Conservation (phyloP, 2,888 invertebrate species). For the Drosophila mettleri region DNA sequence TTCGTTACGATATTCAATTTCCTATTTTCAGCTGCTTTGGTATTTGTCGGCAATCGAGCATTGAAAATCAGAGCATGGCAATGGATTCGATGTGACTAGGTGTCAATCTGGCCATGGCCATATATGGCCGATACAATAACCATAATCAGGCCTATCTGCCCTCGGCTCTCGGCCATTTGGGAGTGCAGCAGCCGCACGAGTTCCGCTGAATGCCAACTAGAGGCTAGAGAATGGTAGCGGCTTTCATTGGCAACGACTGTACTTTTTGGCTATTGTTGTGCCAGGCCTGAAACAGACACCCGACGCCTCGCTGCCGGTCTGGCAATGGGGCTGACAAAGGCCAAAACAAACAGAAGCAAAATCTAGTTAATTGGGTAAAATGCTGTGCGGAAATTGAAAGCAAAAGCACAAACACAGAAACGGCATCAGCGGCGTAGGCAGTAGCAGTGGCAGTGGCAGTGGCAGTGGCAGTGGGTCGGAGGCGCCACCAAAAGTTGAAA, state of each 20-base stretch:
- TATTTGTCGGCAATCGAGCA: background rate
- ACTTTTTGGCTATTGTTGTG: slow-evolving; percentile 39
- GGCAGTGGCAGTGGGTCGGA: slow-evolving; percentile 13
- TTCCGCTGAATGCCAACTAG: slow-evolving; percentile 62
- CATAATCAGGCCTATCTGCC: slow-evolving; percentile 6
- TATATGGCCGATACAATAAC: slow-evolving; percentile 16
- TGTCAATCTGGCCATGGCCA: slow-evolving; percentile 18
- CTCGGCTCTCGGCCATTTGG: slow-evolving; percentile 32
- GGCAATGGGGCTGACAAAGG: slow-evolving; percentile 23
- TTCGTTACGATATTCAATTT: background rate
- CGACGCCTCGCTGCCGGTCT: slow-evolving; percentile 3
- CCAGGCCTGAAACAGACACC: slow-evolving; percentile 4
- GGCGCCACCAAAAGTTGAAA: slow-evolving; percentile 40
- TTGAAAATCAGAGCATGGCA: background rate
- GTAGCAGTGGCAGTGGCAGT: slow-evolving; percentile 3
- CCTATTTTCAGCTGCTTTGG: too few relatives aligned
- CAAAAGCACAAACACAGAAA: slow-evolving; percentile 53
- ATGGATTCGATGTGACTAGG: background rate
- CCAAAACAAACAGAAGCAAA: slow-evolving; percentile 69
- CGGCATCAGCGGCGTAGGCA: slow-evolving; percentile 3
- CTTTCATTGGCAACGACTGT: slow-evolving; percentile 31
- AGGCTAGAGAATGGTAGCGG: slow-evolving; percentile 49
- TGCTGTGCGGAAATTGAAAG: slow-evolving; percentile 75
- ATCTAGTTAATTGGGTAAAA: slow-evolving; percentile 80
- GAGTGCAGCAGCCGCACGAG: slow-evolving; percentile 55